A percentile compares a stretch with the other conserved stretches of the same genome.
Evolutionary conservation across 2,888 invertebrate species (phyloP).

Genomic region (Lochmaea capreae): DNA sequence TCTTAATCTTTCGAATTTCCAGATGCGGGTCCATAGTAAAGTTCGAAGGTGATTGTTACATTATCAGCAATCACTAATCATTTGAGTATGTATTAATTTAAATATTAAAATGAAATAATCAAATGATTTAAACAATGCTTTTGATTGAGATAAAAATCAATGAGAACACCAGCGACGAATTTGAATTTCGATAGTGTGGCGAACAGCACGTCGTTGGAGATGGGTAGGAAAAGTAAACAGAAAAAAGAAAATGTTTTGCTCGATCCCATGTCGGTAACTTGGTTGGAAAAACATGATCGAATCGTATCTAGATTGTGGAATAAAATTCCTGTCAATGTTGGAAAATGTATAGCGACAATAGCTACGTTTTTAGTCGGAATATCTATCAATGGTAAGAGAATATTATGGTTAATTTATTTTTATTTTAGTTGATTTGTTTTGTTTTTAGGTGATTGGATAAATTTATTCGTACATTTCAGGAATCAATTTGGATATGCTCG

Average conservation of each 20-base stretch:
- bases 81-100: not conserved
- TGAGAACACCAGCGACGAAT: not conserved
- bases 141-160: not conserved
- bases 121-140: not conserved
- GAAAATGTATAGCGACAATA: conserved; percentile 70
- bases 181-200: not conserved
- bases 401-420: not conserved
- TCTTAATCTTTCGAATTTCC: too few relatives aligned
- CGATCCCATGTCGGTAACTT: conserved; percentile 71
- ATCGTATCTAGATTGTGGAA: conserved; percentile 70
- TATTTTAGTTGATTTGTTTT: conserved; percentile 16
- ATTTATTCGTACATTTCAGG: conserved; percentile 72
- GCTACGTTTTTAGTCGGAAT: conserved; percentile 74
- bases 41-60: not conserved
- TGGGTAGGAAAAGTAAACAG: conserved; percentile 31
- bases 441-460: conserved; percentile 75
- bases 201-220: conserved; percentile 6
- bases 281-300: conserved; percentile 72
- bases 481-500: conserved; percentile 67
- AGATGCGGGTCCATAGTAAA: not conserved
- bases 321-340: conserved; percentile 69
- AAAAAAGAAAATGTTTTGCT: conserved; percentile 4
- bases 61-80: not conserved
- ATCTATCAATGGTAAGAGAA: conserved; percentile 70
- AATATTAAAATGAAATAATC: not conserved